phyloP scores from a whole-genome alignment of 2,113 vertebrate species.

The Hepsetus odoe region DNA sequence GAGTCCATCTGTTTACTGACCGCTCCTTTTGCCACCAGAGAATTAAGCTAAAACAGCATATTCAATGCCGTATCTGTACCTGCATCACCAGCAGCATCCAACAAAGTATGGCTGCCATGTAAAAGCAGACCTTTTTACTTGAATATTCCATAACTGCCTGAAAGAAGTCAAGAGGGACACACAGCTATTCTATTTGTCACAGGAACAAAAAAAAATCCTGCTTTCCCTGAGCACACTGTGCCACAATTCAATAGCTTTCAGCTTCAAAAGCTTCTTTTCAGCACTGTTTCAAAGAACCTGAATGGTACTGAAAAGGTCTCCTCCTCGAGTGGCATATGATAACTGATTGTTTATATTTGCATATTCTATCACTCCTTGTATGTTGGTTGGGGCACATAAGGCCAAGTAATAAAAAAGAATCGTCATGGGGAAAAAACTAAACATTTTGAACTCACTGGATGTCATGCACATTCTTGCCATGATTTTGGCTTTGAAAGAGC shows the following conservation, averaged over 20 bases:
- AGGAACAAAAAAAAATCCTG: conserved; percentile 62
- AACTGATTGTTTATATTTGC: conserved; percentile 50
- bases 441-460: not conserved
- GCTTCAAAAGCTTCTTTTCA: conserved; percentile 52
- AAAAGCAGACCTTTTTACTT: conserved; percentile 44
- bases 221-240: conserved; percentile 43
- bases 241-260: conserved; percentile 49
- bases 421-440: not conserved
- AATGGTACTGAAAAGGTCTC: conserved; percentile 51
- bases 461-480: not conserved
- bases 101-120: conserved; percentile 13
- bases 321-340: conserved; percentile 46
- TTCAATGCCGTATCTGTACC: not conserved
- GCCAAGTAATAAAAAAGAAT: not conserved
- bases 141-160: conserved; percentile 42
- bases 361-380: conserved; percentile 25
- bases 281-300: conserved; percentile 30
- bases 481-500: not conserved
- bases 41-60: not conserved
- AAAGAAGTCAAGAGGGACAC: conserved; percentile 55
- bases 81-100: conserved; percentile 11
- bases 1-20: not conserved
- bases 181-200: conserved; percentile 56
- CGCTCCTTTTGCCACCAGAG: not conserved
- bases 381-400: not conserved